Percentiles rank a stretch among this genome's conserved stretches.
These are phyloP conservation scores for Phodopus roborovskii DNA, from an alignment of 2,113 vertebrate genomes.

Conservation along the genomic window DNA sequence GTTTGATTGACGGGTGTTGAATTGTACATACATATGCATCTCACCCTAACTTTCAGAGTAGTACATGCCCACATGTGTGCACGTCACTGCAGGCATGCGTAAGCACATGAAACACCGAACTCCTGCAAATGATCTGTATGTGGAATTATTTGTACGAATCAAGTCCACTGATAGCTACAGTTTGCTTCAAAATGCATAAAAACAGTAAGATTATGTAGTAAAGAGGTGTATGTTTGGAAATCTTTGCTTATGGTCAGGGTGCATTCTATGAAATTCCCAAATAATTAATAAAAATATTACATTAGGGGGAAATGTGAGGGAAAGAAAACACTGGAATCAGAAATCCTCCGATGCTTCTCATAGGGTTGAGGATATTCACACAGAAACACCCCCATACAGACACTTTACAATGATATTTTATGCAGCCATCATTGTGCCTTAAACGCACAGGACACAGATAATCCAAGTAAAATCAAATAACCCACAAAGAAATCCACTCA, in stretches of 20 bases:
- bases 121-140: neutral
- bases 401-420: neutral
- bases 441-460: neutral
- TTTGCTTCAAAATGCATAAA: neutral
- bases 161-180: neutral
- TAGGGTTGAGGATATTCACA: neutral
- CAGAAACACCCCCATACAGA: neutral
- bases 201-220: neutral
- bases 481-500: neutral
- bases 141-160: neutral
- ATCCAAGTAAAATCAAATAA: neutral
- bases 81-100: neutral
- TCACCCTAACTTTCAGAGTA: neutral
- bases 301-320: neutral
- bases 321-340: neutral
- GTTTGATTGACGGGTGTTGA: neutral
- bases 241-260: neutral
- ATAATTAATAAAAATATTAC: neutral
- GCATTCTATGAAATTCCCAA: neutral
- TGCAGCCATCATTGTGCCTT: neutral
- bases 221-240: neutral
- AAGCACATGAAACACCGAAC: neutral
- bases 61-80: neutral
- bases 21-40: neutral
- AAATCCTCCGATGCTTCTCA: neutral